Base-by-base conservation (phyloP, 2,888 invertebrate species). In the Drosophila demipolita region DNA sequence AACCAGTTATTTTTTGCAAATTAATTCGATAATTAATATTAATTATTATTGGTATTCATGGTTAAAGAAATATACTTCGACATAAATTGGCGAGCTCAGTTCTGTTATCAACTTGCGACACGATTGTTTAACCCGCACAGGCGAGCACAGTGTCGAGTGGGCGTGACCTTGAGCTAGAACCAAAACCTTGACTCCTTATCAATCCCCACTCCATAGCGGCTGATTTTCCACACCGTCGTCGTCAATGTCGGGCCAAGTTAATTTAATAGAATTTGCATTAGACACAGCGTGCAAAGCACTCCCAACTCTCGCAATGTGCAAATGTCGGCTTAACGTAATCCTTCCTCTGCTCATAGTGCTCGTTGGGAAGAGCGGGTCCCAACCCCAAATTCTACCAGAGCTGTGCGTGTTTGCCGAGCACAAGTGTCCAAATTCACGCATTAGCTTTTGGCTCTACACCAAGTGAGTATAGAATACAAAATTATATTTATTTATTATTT, bases 371-470 rank as follows among this genome's bases (percentile, higher is more conserved):
- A 35, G 20, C 35, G 36, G 45, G 1, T 57, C 53, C 15, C 66
- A 66, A 11, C 48, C 45, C 35, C 55, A 63, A 7, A 45, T 76
- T 26, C 62, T 73, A 26, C 69, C 81, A 26, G 75, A 75, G 50
- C 42, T 67, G 15, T 91, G 92, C 50, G 54, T 83, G 8, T 80
- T 83, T 68, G 87, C 81, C n/a, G 58, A 80, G 9, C 77, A 82
- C 29, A 40, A 77, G 29, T 95, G 95, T 87, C 95, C 95, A 1
- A 95, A 95, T 84, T 74, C 91, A 66, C 94, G 95, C 75, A 92
- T 95, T 3, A 94, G 94, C 8, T 95, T 95, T 90, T 95, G 95
- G 94, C 91, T 95, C 0, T 95, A 95, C 78, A 95, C 94, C 20
- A 94, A 94, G 95, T 95, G 91, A 93, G 92, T 77, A 36, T 2